phyloP scores from a whole-genome alignment of 1,140 invertebrate species.

The Trinorchestia longiramus region DNA sequence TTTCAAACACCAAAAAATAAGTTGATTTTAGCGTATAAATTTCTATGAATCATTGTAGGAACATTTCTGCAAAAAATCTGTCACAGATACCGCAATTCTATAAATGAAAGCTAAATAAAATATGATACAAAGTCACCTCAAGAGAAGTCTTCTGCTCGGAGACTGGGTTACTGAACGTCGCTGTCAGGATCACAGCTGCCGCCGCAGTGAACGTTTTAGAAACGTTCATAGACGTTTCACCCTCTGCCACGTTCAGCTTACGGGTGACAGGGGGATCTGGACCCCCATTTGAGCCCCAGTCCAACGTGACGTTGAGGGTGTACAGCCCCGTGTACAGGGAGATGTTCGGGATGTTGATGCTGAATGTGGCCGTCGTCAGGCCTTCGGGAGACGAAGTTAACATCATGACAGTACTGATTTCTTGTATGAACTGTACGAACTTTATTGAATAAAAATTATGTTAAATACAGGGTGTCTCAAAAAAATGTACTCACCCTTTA shows the following conservation, averaged over 20 bases:
- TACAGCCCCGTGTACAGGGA: not conserved
- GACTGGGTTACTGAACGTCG: constrained; percentile 1
- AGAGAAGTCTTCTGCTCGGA: constrained; percentile 3
- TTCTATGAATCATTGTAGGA: no score
- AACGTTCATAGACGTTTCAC: not conserved
- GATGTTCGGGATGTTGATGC: not conserved
- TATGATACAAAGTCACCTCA: not conserved
- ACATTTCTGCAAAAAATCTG: no score
- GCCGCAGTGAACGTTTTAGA: not conserved
- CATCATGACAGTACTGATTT: not conserved
- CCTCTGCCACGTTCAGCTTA: not conserved
- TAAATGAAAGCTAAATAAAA: no score
- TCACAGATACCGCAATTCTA: no score
- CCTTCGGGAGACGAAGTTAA: not conserved
- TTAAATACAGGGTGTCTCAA: no score
- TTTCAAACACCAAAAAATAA: no score
- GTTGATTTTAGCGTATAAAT: no score
- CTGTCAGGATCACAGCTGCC: not conserved
- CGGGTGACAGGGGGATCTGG: not conserved
- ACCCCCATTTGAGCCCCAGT: not conserved
- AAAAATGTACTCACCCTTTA: no score
- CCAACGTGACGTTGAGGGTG: constrained; percentile 6
- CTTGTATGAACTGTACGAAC: not conserved
- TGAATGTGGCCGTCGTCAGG: not conserved
- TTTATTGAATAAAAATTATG: no score